These are phyloP conservation scores for Diplodus puntazzo DNA, from an alignment of 2,797 vertebrate genomes.

Conservation along the genomic window DNA sequence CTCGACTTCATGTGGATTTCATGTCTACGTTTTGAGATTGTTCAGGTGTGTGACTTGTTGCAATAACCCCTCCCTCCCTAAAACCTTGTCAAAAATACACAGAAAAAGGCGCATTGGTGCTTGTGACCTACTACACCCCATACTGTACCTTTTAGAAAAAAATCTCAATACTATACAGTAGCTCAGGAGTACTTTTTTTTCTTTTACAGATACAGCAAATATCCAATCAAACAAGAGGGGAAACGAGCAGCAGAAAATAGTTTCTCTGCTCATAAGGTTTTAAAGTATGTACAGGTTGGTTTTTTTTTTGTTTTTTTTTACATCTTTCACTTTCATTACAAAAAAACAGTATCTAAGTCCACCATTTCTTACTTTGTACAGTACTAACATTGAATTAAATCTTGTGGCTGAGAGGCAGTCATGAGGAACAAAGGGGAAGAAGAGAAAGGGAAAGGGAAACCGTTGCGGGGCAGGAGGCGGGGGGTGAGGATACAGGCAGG, in stretches of 20 bases:
- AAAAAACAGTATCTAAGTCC: slow-evolving; percentile 79
- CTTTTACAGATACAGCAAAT: slow-evolving; percentile 75
- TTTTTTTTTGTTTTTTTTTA: slow-evolving; percentile 58
- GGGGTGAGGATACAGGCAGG: slow-evolving; percentile 49
- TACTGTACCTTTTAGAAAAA: slow-evolving; percentile 77
- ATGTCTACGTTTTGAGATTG: slow-evolving; percentile 58
- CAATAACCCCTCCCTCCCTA: slow-evolving; percentile 43
- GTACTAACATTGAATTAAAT: slow-evolving; percentile 82
- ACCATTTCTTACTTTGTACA: slow-evolving; percentile 85
- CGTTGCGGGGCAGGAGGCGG: not conserved
- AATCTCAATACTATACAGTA: slow-evolving; percentile 83
- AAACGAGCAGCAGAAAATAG: slow-evolving; percentile 69
- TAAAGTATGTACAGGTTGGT: slow-evolving; percentile 80
- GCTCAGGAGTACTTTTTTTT: slow-evolving; percentile 74
- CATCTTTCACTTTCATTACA: slow-evolving; percentile 78
- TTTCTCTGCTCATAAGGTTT: slow-evolving; percentile 67
- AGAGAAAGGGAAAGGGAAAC: slow-evolving; percentile 43
- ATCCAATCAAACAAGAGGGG: slow-evolving; percentile 72
- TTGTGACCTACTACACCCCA: slow-evolving; percentile 80
- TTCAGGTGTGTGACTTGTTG: slow-evolving; percentile 69
- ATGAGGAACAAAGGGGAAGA: slow-evolving; percentile 46
- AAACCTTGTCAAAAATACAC: slow-evolving; percentile 79
- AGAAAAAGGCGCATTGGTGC: slow-evolving; percentile 86
- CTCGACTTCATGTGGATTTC: slow-evolving; percentile 53
- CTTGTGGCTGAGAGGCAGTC: slow-evolving; percentile 71